Conservation (phyloP, 2,888 invertebrate species). For the Lysandra coridon region DNA sequence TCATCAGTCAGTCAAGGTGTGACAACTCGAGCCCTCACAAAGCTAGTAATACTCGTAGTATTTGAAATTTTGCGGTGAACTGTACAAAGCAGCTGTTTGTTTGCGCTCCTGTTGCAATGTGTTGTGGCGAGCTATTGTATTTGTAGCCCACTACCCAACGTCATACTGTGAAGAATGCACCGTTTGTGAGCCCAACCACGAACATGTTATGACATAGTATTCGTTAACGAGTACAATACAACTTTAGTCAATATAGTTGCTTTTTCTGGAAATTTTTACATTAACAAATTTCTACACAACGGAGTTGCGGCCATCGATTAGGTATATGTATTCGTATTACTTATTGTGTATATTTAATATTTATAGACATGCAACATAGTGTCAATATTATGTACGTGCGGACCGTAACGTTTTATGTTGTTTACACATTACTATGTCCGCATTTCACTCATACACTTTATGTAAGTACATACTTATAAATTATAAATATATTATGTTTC, state of each 20-base stretch:
- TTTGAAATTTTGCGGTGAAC: not conserved
- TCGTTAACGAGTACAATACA: no score
- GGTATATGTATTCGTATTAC: not conserved
- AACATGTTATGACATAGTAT: not conserved
- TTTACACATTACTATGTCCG: not conserved
- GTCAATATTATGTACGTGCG: not conserved
- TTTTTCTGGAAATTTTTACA: no score
- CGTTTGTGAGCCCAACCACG: not conserved
- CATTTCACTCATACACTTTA: not conserved
- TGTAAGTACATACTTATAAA: not conserved
- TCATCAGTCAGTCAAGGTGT: no score
- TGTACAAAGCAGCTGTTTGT: constrained; percentile 7
- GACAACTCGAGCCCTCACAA: no score
- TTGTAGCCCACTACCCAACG: not conserved
- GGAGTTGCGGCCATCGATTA: no score
- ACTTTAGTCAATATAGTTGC: no score
- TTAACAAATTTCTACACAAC: no score
- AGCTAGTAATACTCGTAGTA: not conserved
- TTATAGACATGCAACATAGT: not conserved
- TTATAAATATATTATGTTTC: not conserved
- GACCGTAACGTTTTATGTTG: not conserved
- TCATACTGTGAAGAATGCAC: constrained; percentile 16
- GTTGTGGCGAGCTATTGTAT: constrained; percentile 45
- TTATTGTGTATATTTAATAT: not conserved
- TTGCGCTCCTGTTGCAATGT: constrained; percentile 52